phyloP scores from a whole-genome alignment of 2,113 vertebrate genomes.

The Sturnira hondurensis region DNA sequence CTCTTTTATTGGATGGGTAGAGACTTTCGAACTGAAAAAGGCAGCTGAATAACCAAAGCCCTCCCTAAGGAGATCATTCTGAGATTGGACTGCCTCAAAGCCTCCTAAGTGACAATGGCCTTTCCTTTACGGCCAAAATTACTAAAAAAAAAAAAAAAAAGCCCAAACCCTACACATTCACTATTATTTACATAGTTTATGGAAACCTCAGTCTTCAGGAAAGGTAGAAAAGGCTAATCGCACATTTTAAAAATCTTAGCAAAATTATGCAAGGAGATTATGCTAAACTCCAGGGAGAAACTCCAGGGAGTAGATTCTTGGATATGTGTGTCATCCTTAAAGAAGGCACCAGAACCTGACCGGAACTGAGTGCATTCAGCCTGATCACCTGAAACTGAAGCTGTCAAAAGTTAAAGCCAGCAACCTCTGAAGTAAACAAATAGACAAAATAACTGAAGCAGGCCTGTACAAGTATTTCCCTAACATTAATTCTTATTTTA shows the following conservation, averaged over 20 bases:
- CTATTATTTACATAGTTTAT: not conserved
- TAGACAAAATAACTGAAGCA: not conserved
- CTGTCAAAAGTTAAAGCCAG: not conserved
- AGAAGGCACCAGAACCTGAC: not conserved
- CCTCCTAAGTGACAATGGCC: not conserved
- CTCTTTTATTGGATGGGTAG: not conserved
- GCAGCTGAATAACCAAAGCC: not conserved
- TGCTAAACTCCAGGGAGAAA: not conserved
- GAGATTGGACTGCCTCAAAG: not conserved
- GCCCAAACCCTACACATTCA: not conserved
- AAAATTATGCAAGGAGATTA: not conserved
- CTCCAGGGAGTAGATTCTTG: not conserved
- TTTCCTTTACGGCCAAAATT: not conserved
- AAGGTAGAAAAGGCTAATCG: not conserved
- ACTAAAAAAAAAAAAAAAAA: too few relatives aligned
- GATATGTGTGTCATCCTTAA: not conserved
- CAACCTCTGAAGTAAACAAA: not conserved
- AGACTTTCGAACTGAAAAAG: not conserved
- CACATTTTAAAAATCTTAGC: not conserved
- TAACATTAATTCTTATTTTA: not conserved
- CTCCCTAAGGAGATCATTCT: not conserved
- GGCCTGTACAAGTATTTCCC: not conserved
- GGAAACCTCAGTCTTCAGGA: not conserved
- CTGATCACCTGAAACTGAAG: not conserved
- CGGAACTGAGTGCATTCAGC: not conserved